Percentiles rank a stretch among this genome's conserved stretches.
Conservation (phyloP, 2,113 vertebrate genomes). For the Bambusicola thoracicus region DNA sequence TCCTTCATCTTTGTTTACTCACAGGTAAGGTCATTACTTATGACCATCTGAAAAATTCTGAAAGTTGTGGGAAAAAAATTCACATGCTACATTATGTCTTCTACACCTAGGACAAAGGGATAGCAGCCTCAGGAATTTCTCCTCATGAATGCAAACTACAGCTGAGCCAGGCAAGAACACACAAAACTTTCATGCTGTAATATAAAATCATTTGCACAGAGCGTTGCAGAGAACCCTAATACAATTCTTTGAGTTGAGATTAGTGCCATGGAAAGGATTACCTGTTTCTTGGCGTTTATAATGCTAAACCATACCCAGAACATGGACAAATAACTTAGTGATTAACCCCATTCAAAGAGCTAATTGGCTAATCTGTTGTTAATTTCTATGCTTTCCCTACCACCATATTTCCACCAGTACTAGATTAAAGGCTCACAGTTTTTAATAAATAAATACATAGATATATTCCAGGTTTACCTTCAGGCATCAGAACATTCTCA, state of each 20-base stretch:
- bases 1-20: background rate
- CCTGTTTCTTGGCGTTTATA: accelerated
- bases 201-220: background rate
- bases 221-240: background rate
- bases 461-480: background rate
- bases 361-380: background rate
- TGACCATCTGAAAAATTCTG: background rate
- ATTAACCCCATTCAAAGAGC: background rate
- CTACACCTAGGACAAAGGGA: background rate
- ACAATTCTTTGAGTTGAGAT: background rate
- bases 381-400: background rate
- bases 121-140: background rate
- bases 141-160: background rate
- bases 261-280: background rate
- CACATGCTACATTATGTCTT: accelerated
- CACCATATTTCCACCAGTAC: background rate
- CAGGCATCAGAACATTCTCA: background rate
- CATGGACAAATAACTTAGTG: background rate
- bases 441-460: background rate
- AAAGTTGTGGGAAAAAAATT: background rate
- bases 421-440: background rate
- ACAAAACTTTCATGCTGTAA: background rate
- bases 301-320: background rate
- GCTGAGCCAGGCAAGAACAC: background rate
- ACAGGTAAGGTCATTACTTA: background rate